phyloP scores from a whole-genome alignment of 2,797 vertebrate species.

The Phoxinus dragarum region DNA sequence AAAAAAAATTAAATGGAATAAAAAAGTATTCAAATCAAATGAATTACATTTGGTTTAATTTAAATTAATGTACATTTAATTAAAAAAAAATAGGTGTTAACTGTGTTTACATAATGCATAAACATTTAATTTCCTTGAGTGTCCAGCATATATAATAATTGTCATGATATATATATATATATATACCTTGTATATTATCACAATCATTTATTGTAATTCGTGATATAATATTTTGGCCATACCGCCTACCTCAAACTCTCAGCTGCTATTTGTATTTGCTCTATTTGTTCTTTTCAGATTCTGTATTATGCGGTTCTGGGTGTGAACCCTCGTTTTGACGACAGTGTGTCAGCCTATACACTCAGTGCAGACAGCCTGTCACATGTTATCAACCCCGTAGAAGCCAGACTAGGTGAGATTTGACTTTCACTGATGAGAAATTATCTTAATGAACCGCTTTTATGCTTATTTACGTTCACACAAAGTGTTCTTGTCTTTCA shows the following conservation, averaged over 20 bases:
- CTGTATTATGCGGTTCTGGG: constrained; percentile 92
- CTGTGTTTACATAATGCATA: not conserved
- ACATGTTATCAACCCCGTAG: constrained; percentile 97
- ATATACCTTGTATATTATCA: not conserved
- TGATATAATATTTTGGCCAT: not conserved
- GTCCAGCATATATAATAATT: not conserved
- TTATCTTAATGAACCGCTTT: not conserved
- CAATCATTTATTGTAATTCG: not conserved
- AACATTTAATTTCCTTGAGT: not conserved
- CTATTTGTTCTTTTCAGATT: constrained; percentile 79
- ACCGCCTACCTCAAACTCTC: not conserved
- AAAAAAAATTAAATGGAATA: not conserved
- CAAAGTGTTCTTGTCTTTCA: constrained; percentile 13
- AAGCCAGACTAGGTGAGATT: constrained; percentile 89
- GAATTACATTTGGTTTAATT: not conserved
- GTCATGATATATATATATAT: not conserved
- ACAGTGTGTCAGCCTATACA: constrained; percentile 81
- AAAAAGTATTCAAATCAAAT: not conserved
- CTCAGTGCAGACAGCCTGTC: constrained; percentile 90
- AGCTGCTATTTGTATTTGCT: not conserved
- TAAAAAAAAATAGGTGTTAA: not conserved
- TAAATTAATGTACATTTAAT: no score
- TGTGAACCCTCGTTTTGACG: constrained; percentile 91
- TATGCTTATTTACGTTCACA: not conserved
- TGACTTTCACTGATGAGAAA: not conserved